phyloP scores from a whole-genome alignment of 2,797 vertebrate species.

The Spinus pinus region DNA sequence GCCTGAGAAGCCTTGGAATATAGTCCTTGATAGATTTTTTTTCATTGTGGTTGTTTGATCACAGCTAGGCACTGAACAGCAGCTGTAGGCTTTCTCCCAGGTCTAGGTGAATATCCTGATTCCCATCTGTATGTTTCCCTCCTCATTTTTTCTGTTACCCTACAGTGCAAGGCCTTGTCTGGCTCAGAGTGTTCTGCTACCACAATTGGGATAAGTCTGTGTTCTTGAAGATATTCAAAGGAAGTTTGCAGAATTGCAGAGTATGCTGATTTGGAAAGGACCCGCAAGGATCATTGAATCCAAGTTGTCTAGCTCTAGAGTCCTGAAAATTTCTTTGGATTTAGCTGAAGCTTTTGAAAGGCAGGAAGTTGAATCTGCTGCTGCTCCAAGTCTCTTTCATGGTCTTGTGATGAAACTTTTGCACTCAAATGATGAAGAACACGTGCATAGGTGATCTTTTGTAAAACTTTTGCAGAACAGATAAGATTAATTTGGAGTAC shows the following conservation, averaged over 20 bases:
- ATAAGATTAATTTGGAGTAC: neutral
- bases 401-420: neutral
- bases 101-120: neutral
- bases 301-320: neutral
- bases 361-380: neutral
- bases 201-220: accelerated
- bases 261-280: neutral
- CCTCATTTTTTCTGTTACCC: neutral
- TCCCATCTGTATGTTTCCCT: neutral
- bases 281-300: neutral
- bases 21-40: neutral
- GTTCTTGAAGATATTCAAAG: neutral
- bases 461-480: neutral
- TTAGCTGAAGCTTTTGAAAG: neutral
- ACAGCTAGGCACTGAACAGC: neutral
- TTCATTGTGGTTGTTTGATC: neutral
- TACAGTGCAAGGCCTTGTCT: neutral
- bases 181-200: neutral
- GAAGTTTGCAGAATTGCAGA: neutral
- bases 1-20: neutral
- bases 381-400: neutral
- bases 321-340: neutral
- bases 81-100: neutral
- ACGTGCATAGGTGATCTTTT: neutral
- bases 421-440: neutral